Evolutionary conservation across 2,888 invertebrate species (phyloP), one percentile per base, ranked within the genome.

Genomic region (Papilio gigon): DNA sequence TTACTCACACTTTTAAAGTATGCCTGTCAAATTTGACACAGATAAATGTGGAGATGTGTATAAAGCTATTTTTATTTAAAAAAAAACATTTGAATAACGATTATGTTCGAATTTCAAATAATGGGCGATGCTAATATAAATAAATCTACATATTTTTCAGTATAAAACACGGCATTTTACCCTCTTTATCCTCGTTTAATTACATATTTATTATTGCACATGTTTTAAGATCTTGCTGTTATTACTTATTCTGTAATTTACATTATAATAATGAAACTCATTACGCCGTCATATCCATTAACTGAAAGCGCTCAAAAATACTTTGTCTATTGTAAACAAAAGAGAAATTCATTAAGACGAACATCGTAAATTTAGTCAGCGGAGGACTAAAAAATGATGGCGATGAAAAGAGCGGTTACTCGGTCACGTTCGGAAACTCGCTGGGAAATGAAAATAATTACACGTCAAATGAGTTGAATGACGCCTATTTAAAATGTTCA

Each of bases 401-500:
- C 76, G 73, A 70, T 70, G 71, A 70, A 75, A 75, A 73, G 72
- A 72, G 69, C 56, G 70, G 69, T 64, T 60, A 72, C 67, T 71
- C 71, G 72, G 77, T 78, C 80, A 81, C 82, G 80, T 83, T 82
- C 79, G 77, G 76, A 81, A 85, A 82, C 82, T 78, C 80, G 82
- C 78, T 77, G 78, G 75, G 80, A 80, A 86, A 85, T 81, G 83
- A 83, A 85, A 89, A 87, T 88, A 86, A 88, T 87, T 86, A 85
- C 82, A 83, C 78, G 85, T 85, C 86, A 87, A 87, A 87, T 85
- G 85, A 84, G 83, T 84, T 84, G 84, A 84, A 86, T 82, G 88
- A 87, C 83, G 84, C 82, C 82, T 84, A 82, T 87, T 87, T 87
- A 83, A 84, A 88, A 85, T 74, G 77, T 74, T 77, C 77, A 77